Conservation (phyloP, 2,888 invertebrate species). For the Cephus sareptanus region DNA sequence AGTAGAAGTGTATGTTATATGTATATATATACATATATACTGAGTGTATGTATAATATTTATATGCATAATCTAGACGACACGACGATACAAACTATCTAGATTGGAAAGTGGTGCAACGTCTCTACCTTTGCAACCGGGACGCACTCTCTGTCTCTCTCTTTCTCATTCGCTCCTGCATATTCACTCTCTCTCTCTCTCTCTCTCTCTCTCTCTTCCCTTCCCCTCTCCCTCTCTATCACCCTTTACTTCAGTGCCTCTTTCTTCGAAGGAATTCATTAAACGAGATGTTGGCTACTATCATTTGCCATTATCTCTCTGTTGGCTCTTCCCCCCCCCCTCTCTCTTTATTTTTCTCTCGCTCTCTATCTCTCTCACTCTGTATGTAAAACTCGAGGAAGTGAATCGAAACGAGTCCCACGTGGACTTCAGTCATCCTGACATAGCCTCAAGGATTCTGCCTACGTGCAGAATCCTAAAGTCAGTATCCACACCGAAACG, state of each 20-base stretch:
- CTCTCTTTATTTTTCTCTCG: not conserved
- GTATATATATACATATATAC: not conserved
- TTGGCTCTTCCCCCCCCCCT: not conserved
- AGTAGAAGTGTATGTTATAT: not conserved
- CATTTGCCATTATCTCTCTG: not conserved
- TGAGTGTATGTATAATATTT: not conserved
- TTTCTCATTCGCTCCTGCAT: not conserved
- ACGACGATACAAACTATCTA: conserved; percentile 3
- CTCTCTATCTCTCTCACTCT: not conserved
- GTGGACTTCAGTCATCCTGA: not conserved
- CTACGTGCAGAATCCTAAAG: not conserved
- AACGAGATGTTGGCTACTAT: not conserved
- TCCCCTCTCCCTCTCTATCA: no score
- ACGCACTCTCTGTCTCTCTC: not conserved
- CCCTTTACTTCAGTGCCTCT: not conserved
- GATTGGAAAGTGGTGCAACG: conserved; percentile 8
- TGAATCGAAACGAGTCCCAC: not conserved
- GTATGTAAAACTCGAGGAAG: not conserved
- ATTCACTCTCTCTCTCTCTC: not conserved
- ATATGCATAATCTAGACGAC: conserved; percentile 3
- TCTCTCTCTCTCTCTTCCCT: not conserved
- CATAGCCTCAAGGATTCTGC: not conserved
- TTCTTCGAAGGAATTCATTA: not conserved
- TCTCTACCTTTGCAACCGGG: conserved; percentile 4
- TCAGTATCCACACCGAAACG: not conserved